phyloP scores from a whole-genome alignment of 2,888 invertebrate species.

The Tetragonisca angustula region DNA sequence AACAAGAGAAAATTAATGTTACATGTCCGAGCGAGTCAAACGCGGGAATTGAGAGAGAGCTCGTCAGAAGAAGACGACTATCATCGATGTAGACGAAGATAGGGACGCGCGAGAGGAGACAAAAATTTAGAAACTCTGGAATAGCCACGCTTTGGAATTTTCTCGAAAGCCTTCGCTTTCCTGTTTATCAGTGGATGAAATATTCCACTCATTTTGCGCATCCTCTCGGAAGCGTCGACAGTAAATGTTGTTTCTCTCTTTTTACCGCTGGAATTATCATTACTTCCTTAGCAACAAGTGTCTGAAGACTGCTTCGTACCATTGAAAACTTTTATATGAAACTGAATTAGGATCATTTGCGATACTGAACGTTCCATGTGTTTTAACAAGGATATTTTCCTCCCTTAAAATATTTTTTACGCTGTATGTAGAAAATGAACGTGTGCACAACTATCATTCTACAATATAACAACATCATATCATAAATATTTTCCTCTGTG shows the following conservation, averaged over 20 bases:
- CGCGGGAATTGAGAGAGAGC: neutral
- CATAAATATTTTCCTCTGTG: no score
- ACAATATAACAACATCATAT: no score
- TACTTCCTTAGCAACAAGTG: slow-evolving; percentile 69
- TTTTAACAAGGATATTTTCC: no score
- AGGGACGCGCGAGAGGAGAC: neutral
- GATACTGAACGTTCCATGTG: no score
- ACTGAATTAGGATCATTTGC: no score
- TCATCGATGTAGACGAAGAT: neutral
- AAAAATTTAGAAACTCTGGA: neutral
- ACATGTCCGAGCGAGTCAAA: neutral
- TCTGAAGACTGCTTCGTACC: slow-evolving; percentile 16
- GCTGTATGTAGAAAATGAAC: no score
- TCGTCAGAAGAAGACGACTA: slow-evolving; percentile 19
- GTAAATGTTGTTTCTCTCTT: slow-evolving; percentile 45
- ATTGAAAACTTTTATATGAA: neutral
- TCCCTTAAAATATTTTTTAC: no score
- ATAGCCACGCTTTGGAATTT: slow-evolving; percentile 12
- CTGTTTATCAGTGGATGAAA: slow-evolving; percentile 51
- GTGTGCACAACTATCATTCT: no score
- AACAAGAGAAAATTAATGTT: slow-evolving; percentile 38
- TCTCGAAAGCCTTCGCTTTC: neutral
- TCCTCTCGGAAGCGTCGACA: slow-evolving; percentile 48
- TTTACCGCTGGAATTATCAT: slow-evolving; percentile 48
- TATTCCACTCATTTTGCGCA: slow-evolving; percentile 38